Evolutionary conservation across 2,888 invertebrate species (phyloP).

Genomic region (Eubasilissa splendida): DNA sequence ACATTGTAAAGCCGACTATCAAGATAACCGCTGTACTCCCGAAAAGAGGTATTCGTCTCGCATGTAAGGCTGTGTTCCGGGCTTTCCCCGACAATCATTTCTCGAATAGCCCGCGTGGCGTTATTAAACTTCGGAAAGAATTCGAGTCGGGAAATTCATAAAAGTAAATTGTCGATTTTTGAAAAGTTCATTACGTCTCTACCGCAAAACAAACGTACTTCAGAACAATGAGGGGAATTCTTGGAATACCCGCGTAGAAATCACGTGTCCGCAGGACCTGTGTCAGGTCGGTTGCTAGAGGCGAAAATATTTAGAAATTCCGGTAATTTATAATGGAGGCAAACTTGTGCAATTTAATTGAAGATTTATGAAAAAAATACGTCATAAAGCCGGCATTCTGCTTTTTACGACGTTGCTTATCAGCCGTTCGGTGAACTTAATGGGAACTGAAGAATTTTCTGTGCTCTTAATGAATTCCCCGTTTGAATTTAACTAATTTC

Average conservation of each 20-base stretch:
- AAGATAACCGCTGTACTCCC: constrained; percentile 31
- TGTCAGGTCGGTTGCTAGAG: constrained; percentile 33
- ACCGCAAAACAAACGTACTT: constrained; percentile 19
- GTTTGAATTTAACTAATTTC: constrained; percentile 36
- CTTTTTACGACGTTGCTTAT: constrained; percentile 45
- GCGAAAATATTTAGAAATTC: constrained; percentile 48
- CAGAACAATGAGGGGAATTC: constrained; percentile 44
- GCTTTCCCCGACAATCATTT: constrained; percentile 45
- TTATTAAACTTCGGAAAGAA: constrained; percentile 45
- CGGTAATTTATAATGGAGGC: constrained; percentile 41
- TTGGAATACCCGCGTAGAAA: constrained; percentile 50
- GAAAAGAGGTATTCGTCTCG: constrained; percentile 46
- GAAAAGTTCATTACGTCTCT: constrained; percentile 48
- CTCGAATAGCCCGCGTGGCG: constrained; percentile 37
- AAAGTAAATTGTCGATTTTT: constrained; percentile 52
- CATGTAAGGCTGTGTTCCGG: constrained; percentile 46
- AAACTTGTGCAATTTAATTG: constrained; percentile 46
- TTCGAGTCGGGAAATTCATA: constrained; percentile 48
- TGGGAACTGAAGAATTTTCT: constrained; percentile 28
- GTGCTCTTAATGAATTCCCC: constrained; percentile 10
- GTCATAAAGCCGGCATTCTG: constrained; percentile 48
- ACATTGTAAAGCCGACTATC: constrained; percentile 16
- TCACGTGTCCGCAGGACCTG: constrained; percentile 37
- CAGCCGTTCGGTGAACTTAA: constrained; percentile 26
- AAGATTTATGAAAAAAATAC: constrained; percentile 46